Evolutionary conservation across 92 coral and sea anemone species (phyloP), one percentile per base, ranked within the genome.

Genomic region (Isaurus tuberculatus): DNA sequence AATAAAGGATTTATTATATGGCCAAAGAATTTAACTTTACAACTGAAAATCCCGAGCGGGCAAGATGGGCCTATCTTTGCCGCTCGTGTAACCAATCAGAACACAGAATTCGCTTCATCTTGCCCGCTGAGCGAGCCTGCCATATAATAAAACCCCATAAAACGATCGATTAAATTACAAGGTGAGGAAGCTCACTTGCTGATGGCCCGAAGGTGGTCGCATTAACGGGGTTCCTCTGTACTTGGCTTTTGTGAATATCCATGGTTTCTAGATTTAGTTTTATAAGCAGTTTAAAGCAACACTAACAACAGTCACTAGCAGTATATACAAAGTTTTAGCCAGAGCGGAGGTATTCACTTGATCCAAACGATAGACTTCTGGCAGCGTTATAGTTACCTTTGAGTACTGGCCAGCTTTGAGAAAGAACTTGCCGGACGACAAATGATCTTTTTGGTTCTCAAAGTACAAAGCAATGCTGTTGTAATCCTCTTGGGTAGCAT

Each of bases 381-480:
- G 63, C 4, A 8, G 65, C 40, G 20, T 15, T 26, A 1, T 3
- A 17, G 32, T 48, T 70, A 94, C 99, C 94, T 94, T 97, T 46
- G 81, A 86, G 65, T 92, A 89, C 72, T 97, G 99, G 4, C 88
- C 82, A 16, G 95, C 86, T 75, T 92, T 97, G 26, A 93, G 88
- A 83, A 92, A 97, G 86, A 97, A 97, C 88, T 94, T 97, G 42
- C 99, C 99, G 20, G 99, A 98, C 70, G 94, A 79, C 80, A 97
- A 94, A 88, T 97, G 84, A 36, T 94, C 94, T 63, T 97, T 97
- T 80, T 97, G 95, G 72, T 97, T 94, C 72, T 97, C 99, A 84
- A 97, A 97, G 86, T 97, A 95, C 90, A 97, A 22, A 20, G 99
- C 99, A 51, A 97, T 97, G 71, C 99, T 97, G 71, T 91, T 88